phyloP scores from a whole-genome alignment of 1,140 invertebrate genomes.

The Bacillus rossius region DNA sequence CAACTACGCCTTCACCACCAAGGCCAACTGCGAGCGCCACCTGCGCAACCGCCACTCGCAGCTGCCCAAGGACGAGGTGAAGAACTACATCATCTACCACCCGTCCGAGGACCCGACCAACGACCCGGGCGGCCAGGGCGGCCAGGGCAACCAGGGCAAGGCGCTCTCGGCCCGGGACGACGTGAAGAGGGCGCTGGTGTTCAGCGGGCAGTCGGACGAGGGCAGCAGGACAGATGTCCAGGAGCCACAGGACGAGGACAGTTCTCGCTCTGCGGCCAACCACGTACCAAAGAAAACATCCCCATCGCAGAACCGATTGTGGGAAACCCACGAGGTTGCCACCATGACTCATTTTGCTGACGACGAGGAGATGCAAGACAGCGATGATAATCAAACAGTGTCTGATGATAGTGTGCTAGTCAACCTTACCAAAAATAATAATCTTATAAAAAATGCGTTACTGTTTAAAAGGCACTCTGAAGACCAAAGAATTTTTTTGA shows the following conservation, averaged over 20 bases:
- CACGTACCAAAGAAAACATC: too few relatives aligned
- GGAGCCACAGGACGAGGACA: too few relatives aligned
- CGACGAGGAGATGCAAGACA: background rate
- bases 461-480: too few relatives aligned
- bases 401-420: background rate
- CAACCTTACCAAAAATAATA: too few relatives aligned
- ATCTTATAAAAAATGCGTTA: too few relatives aligned
- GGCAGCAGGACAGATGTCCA: too few relatives aligned
- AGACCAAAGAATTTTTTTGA: too few relatives aligned
- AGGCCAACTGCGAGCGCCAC: slow-evolving; percentile 86
- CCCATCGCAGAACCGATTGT: background rate
- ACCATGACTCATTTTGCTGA: slow-evolving; percentile 4
- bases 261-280: too few relatives aligned
- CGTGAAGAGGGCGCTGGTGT: slow-evolving; percentile 33
- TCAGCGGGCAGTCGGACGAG: background rate
- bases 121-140: slow-evolving; percentile 53
- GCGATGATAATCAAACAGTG: background rate
- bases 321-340: slow-evolving; percentile 9
- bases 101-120: slow-evolving; percentile 75
- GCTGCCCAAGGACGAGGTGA: slow-evolving; percentile 76
- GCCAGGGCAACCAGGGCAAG: slow-evolving; percentile 38
- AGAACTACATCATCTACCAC: slow-evolving; percentile 79
- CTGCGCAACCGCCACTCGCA: slow-evolving; percentile 86
- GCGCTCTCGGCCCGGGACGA: slow-evolving; percentile 26
- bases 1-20: slow-evolving; percentile 94